Conservation (phyloP, 2,113 vertebrate genomes). For the Scomber colias region DNA sequence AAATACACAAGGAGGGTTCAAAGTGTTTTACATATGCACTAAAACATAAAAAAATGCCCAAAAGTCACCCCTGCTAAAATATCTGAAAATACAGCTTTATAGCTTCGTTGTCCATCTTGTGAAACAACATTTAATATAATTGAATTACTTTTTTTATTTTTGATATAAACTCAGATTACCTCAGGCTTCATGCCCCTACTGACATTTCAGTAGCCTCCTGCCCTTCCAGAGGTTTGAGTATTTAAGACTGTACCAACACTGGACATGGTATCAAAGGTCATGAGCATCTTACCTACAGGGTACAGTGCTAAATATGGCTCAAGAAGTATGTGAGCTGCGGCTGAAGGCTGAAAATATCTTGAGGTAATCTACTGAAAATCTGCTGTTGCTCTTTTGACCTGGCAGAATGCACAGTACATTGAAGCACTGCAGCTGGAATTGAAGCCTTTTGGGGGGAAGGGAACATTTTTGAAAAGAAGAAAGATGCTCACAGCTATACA, state of each 20-base stretch:
- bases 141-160: too few species aligned
- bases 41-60: too few species aligned
- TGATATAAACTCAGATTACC: neutral
- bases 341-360: conserved; percentile 47
- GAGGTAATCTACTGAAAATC: conserved; percentile 43
- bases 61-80: neutral
- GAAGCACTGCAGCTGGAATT: conserved; percentile 37
- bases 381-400: conserved; percentile 39
- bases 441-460: conserved; percentile 1
- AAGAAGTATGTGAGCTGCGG: conserved; percentile 38
- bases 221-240: neutral
- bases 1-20: too few species aligned
- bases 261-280: neutral
- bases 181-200: neutral
- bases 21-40: too few species aligned
- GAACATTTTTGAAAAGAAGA: neutral
- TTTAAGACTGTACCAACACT: neutral
- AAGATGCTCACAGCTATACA: neutral
- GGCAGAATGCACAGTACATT: neutral
- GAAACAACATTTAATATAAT: too few species aligned
- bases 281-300: conserved; percentile 4
- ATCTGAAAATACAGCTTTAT: neutral
- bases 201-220: neutral
- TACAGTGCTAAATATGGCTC: conserved; percentile 14
- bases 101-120: neutral